Evolutionary conservation across 2,888 invertebrate genomes (phyloP), one percentile per base, ranked within the genome.

Genomic region (Nebria brevicollis): DNA sequence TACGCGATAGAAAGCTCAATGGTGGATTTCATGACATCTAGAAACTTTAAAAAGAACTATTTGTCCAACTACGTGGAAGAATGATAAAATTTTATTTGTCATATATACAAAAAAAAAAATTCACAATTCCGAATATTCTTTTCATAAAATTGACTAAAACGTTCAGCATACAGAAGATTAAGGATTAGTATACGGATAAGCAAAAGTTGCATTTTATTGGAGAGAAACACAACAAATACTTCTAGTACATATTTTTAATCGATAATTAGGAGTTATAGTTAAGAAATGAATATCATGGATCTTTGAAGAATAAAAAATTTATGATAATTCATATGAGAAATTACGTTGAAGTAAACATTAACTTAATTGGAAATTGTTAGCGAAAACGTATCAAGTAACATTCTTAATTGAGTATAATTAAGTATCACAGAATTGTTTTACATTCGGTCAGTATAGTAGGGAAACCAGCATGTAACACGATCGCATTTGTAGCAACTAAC

Each of bases 1-100:
- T 78, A 78, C 66, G 78, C 65, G 73, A 78, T 79, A 79, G 79
- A 79, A 79, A 79, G 79, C 75, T 79, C 34, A 54, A 20, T 75
- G 66, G 74, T 74, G 75, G 66, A 74, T 75, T 79, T 66, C 78
- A 26, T 66, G 79, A 66, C 66, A 68, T 72, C 64, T 68, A 72
- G 25, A 77, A 77, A 64, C 15, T 41, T 20, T n/a, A 72, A 77
- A 64, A 79, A 74, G 74, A 75, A 54, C 54, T 54, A 54, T 54
- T 54, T 54, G 54, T 7, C 54, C 54, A 54, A 54, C 54, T 54
- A 54, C 54, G 54, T 54, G 54, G 4, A 54, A 8, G 8, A 7
- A 54, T 54, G 54, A 54, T 54, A 54, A 54, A 11, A 54, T 54
- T 54, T 54, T 54, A 54, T 54, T 54, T 54, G 54, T 13, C 13